Conservation (phyloP, 2,888 invertebrate species). For the Heliconius cydno region DNA sequence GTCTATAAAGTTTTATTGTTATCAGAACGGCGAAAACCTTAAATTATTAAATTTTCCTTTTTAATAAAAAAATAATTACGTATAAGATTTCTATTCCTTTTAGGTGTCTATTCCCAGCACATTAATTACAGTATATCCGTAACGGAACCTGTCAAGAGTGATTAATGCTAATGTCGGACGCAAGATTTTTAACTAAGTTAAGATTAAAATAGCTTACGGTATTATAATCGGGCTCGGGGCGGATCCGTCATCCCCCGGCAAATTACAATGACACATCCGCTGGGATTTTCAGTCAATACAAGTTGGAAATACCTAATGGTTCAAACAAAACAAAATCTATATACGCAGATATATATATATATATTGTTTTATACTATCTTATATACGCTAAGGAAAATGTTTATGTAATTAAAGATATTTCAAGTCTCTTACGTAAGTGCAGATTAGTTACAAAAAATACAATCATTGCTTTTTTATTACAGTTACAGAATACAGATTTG, state of each 20-base stretch:
- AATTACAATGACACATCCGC: conserved; percentile 82
- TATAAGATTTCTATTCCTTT: no score
- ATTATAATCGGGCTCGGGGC: conserved; percentile 75
- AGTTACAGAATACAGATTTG: no score
- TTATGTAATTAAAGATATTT: neutral
- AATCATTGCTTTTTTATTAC: no score
- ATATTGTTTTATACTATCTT: neutral
- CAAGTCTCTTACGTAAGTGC: neutral
- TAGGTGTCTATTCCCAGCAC: conserved; percentile 41
- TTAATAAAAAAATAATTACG: neutral
- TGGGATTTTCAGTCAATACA: conserved; percentile 79
- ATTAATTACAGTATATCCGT: conserved; percentile 77
- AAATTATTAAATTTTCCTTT: neutral
- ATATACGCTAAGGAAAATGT: neutral
- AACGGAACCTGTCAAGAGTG: conserved; percentile 79
- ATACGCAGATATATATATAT: neutral
- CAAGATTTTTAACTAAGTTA: conserved; percentile 84
- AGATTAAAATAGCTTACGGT: conserved; percentile 83
- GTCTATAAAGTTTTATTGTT: neutral
- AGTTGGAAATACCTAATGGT: conserved; percentile 65
- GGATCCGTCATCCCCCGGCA: conserved; percentile 80
- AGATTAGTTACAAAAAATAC: no score
- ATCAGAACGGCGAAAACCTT: neutral
- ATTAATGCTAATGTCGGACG: conserved; percentile 81
- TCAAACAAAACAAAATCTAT: conserved; percentile 11